These are phyloP conservation scores for Chrysolophus pictus DNA, from an alignment of 2,797 vertebrate genomes.

Conservation along the genomic window DNA sequence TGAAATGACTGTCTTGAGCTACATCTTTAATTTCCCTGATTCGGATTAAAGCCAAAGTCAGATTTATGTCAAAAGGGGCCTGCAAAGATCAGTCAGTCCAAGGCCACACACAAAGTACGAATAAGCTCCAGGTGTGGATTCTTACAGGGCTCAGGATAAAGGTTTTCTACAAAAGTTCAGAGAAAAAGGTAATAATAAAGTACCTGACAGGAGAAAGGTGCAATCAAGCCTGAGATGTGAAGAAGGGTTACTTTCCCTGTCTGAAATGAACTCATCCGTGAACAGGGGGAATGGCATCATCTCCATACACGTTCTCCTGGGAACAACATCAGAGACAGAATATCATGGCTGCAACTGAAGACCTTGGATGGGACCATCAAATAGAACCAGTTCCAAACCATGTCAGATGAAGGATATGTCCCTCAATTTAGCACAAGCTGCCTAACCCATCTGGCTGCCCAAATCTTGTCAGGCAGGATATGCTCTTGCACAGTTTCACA, in stretches of 20 bases:
- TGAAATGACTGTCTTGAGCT: not conserved
- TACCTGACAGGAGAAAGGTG: not conserved
- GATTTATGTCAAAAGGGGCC: not conserved
- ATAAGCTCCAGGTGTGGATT: not conserved
- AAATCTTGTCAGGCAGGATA: not conserved
- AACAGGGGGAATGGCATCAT: rapidly evolving
- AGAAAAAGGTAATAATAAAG: not conserved
- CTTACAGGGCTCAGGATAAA: not conserved
- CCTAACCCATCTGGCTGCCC: not conserved
- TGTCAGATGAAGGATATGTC: not conserved
- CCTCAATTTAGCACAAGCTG: rapidly evolving
- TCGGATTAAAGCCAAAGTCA: not conserved
- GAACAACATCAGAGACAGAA: not conserved
- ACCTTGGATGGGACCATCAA: not conserved
- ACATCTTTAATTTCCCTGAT: not conserved
- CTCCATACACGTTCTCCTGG: not conserved
- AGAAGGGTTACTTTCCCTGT: not conserved
- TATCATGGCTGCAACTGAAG: not conserved
- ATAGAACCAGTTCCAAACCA: not conserved
- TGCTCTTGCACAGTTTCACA: not conserved
- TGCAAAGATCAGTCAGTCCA: not conserved
- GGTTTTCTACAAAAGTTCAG: not conserved
- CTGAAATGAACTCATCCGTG: not conserved
- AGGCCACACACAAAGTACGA: rapidly evolving
- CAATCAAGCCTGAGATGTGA: not conserved